Evolutionary conservation across 2,888 invertebrate species (phyloP).

Genomic region (Desoria tigrina): DNA sequence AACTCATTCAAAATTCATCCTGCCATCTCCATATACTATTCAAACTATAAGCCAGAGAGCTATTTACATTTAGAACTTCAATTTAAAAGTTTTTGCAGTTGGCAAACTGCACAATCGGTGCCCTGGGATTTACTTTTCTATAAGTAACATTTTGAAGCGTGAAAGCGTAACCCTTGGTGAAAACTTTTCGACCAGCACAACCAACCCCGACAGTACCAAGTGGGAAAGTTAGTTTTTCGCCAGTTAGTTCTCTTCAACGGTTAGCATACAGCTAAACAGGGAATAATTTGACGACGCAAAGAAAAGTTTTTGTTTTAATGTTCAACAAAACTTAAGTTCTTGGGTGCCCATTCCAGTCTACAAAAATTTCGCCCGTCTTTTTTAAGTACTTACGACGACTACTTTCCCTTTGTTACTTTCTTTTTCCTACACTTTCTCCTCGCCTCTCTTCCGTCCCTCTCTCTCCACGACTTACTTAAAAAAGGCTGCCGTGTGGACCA

Average conservation of each 20-base stretch:
- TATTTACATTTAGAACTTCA: slow-evolving; percentile 27
- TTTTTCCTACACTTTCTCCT: neutral
- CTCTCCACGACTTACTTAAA: slow-evolving; percentile 3
- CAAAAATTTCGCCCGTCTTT: slow-evolving; percentile 24
- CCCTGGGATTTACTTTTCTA: slow-evolving; percentile 24
- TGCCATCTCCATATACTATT: slow-evolving; percentile 16
- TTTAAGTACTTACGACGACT: slow-evolving; percentile 17
- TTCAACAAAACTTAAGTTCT: slow-evolving; percentile 25
- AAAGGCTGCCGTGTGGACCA: no score
- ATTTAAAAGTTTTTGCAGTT: slow-evolving; percentile 27
- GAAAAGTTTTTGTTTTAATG: slow-evolving; percentile 27
- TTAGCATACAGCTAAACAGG: slow-evolving; percentile 25
- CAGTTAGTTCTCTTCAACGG: slow-evolving; percentile 11
- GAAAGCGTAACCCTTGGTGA: slow-evolving; percentile 19
- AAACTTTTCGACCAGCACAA: slow-evolving; percentile 19
- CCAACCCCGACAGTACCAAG: neutral
- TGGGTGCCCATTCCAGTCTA: slow-evolving; percentile 18
- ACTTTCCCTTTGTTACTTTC: slow-evolving; percentile 16
- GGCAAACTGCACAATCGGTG: slow-evolving; percentile 27
- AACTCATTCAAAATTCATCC: slow-evolving; percentile 27
- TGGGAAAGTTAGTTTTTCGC: slow-evolving; percentile 21
- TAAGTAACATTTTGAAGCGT: slow-evolving; percentile 24
- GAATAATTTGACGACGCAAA: slow-evolving; percentile 27
- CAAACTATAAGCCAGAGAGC: slow-evolving; percentile 17
- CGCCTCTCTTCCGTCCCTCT: slow-evolving; percentile 6